Percentiles rank a stretch among this genome's conserved stretches.
Evolutionary conservation across 2,113 vertebrate genomes (phyloP).

Genomic region (Pleuronectes platessa): DNA sequence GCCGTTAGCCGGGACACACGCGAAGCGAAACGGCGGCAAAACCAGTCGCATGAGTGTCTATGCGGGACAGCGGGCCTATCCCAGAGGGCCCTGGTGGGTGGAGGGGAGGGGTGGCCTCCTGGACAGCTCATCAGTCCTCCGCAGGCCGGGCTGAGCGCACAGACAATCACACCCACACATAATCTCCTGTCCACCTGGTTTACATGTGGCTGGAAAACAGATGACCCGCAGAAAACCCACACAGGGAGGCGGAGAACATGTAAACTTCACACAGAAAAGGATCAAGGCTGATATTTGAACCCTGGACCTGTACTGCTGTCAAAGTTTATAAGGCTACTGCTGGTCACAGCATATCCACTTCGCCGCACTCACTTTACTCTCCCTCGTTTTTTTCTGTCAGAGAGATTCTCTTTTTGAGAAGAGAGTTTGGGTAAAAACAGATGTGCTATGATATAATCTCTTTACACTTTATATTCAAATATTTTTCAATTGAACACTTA

Average conservation of each 20-base stretch:
- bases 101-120: slow-evolving; percentile 32
- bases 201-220: slow-evolving; percentile 70
- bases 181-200: slow-evolving; percentile 62
- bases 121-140: slow-evolving; percentile 60
- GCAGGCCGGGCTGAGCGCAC: slow-evolving; percentile 19
- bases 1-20: neutral
- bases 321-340: slow-evolving; percentile 57
- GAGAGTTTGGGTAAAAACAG: neutral
- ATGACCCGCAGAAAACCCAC: slow-evolving; percentile 54
- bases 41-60: slow-evolving; percentile 19
- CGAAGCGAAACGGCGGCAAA: slow-evolving; percentile 23
- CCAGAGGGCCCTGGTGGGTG: slow-evolving; percentile 39
- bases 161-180: slow-evolving; percentile 34
- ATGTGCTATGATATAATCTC: no score
- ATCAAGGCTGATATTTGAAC: slow-evolving; percentile 59
- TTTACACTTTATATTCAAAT: no score
- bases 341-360: slow-evolving; percentile 41
- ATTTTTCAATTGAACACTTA: no score
- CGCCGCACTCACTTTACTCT: slow-evolving; percentile 5
- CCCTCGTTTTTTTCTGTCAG: neutral
- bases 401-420: neutral
- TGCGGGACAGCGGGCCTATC: slow-evolving; percentile 16
- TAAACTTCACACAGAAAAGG: slow-evolving; percentile 64
- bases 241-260: slow-evolving; percentile 54
- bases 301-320: slow-evolving; percentile 43